Conservation (phyloP, 2,797 vertebrate species). For the Myioborus miniatus region DNA sequence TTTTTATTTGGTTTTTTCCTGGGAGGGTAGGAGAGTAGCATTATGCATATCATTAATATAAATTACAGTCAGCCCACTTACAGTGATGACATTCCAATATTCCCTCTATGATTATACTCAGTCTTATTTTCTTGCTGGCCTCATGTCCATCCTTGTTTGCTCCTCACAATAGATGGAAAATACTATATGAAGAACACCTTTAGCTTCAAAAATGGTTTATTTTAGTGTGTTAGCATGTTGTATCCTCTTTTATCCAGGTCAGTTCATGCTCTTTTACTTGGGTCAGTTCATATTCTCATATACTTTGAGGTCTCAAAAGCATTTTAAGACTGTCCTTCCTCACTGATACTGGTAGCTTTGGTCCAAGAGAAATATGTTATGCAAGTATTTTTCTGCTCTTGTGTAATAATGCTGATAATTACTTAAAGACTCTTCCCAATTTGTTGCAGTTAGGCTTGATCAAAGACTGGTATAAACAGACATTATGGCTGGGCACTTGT, state of each 20-base stretch:
- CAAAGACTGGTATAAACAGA: conserved; percentile 44
- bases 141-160: not conserved
- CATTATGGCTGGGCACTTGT: conserved; percentile 15
- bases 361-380: not conserved
- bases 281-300: not conserved
- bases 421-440: conserved; percentile 22
- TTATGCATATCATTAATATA: not conserved
- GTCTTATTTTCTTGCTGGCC: not conserved
- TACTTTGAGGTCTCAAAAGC: not conserved
- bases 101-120: not conserved
- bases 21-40: not conserved
- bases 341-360: not conserved
- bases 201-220: not conserved
- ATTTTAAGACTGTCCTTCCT: not conserved
- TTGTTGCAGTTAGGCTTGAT: conserved; percentile 38
- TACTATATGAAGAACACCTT: not conserved
- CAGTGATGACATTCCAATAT: not conserved
- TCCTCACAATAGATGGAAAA: not conserved
- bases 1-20: not conserved
- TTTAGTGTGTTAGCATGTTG: not conserved
- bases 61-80: not conserved
- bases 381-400: conserved; percentile 13
- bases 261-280: not conserved
- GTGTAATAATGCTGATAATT: conserved; percentile 28
- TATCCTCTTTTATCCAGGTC: not conserved